Conservation (phyloP, 2,797 vertebrate genomes). For the Brachyrhaphis roseni region DNA sequence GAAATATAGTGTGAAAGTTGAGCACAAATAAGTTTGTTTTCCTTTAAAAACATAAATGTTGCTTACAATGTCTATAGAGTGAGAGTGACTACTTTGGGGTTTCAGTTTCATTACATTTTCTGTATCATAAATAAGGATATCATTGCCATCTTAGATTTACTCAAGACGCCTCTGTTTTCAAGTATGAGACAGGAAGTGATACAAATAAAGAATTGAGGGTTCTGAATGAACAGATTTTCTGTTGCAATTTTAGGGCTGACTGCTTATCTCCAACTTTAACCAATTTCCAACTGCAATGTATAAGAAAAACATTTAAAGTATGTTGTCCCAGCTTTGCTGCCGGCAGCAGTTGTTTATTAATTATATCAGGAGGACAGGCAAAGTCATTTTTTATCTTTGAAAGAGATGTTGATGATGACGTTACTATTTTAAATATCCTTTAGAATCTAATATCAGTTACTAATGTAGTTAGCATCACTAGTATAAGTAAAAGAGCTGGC, state of each 20-base stretch:
- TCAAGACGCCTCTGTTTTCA: background rate
- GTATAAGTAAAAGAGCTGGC: background rate
- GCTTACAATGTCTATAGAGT: background rate
- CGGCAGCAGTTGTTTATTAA: too few species aligned
- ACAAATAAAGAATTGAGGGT: too few species aligned
- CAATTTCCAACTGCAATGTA: background rate
- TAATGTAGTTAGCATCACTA: background rate
- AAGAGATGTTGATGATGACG: background rate
- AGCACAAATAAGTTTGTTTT: background rate
- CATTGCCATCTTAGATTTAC: background rate
- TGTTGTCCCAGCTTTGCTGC: too few species aligned
- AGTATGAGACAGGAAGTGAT: too few species aligned
- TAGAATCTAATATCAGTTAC: background rate
- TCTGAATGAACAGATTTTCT: too few species aligned
- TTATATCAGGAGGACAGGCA: too few species aligned
- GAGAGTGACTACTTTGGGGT: background rate
- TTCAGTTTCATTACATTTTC: background rate
- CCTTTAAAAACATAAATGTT: background rate
- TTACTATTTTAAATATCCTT: background rate
- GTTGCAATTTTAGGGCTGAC: too few species aligned
- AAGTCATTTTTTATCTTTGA: too few species aligned
- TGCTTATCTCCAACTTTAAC: too few species aligned
- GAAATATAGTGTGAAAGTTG: background rate
- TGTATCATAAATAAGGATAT: background rate
- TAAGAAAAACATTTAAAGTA: background rate